Base-by-base conservation (phyloP, 2,888 invertebrate genomes). In the Agriopis leucophaearia region DNA sequence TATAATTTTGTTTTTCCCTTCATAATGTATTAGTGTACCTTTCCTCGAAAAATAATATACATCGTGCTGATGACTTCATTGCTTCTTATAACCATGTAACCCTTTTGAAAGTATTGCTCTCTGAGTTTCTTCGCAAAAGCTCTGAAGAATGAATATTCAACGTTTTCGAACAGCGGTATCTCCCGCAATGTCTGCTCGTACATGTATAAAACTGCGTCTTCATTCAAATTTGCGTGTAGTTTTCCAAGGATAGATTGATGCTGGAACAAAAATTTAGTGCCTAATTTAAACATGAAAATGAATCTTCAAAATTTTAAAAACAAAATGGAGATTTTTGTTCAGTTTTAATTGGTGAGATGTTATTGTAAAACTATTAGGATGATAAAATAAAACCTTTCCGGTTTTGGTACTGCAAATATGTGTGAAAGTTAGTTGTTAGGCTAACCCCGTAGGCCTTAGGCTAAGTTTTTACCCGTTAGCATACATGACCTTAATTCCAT, bases 141-240 rank as follows among this genome's bases (percentile, higher is more conserved):
- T 80, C 95, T 88, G 72, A 94, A 94, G 84, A 95, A 95, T 0
- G 94, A 93, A 73, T 88, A 88, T 63, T 95, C 94, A 0, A 94
- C 91, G 68, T 91, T 88, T 78, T 94, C 93, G 70, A 95, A 95
- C 55, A 95, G 75, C 10, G 95, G 94, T 74, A 95, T 94, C 81
- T 94, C 93, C 72, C 90, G 78, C 58, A 95, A 80, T 0, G 94
- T 94, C 70, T 91, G 90, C 76, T 94, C 94, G 73, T 95, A 95
- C 89, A 95, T 90, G 70, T 89, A 92, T 50, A 94, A 81, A 15
- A 94, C 92, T 6, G 93, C 92, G 72, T 95, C 95, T 88, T 94
- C 94, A 74, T 94, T 93, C 66, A 95, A 80, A 75, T 94, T 94
- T 44, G 94, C 91, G 79, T 95, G 94, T 47, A 95, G 78, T 79